Conservation (phyloP, 2,888 invertebrate species). For the Portevinia maculata region DNA sequence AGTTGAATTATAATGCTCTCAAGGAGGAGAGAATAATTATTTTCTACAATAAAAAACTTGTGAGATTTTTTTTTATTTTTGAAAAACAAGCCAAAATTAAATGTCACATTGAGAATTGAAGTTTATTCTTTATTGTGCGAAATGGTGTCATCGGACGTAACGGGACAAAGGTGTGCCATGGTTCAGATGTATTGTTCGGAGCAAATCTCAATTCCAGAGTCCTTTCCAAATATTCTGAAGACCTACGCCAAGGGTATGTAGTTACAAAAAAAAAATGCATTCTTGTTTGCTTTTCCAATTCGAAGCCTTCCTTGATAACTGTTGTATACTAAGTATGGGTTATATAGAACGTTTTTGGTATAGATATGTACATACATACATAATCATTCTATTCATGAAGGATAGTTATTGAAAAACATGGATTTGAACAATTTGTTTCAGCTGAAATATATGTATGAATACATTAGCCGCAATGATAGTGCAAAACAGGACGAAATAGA, state of each 20-base stretch:
- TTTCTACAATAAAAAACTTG: background rate
- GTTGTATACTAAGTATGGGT: too few species aligned
- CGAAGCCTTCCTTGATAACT: background rate
- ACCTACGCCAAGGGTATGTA: conserved; percentile 70
- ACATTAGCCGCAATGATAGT: too few species aligned
- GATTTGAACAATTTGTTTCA: too few species aligned
- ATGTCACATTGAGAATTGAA: conserved; percentile 37
- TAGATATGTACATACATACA: too few species aligned
- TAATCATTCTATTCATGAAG: too few species aligned
- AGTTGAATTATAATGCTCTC: conserved; percentile 29
- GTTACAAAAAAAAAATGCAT: background rate
- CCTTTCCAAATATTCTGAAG: conserved; percentile 74
- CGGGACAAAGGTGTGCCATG: conserved; percentile 55
- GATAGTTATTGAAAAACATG: too few species aligned
- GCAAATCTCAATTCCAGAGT: conserved; percentile 72
- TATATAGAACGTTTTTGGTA: too few species aligned
- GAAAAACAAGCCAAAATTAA: conserved; percentile 5
- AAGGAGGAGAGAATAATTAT: background rate
- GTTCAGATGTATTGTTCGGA: conserved; percentile 72
- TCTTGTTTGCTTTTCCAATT: background rate
- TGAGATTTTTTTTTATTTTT: conserved; percentile 1
- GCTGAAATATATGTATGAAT: too few species aligned
- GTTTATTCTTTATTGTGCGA: background rate
- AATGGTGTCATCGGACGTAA: conserved; percentile 22
- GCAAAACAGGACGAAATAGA: too few species aligned